Percentiles rank a stretch among this genome's conserved stretches.
These are phyloP conservation scores for Epinephelus malabaricus DNA, from an alignment of 2,797 vertebrate genomes.

Conservation along the genomic window DNA sequence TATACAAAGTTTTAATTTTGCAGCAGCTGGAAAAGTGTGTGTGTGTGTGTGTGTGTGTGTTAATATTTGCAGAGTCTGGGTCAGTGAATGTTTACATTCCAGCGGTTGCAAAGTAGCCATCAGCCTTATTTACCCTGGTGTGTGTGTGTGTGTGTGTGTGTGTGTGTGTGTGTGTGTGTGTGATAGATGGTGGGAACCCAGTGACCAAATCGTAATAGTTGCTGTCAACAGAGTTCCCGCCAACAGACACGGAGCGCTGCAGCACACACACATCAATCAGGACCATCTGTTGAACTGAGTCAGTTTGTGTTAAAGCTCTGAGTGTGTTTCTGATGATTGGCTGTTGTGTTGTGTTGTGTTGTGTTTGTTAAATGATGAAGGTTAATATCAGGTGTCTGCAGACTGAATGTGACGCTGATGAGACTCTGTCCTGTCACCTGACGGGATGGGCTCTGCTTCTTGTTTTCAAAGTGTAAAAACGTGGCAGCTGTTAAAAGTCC, in stretches of 20 bases:
- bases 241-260: neutral
- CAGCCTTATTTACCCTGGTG: slow-evolving; percentile 29
- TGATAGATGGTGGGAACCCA: slow-evolving; percentile 6
- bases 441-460: too few relatives aligned
- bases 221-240: slow-evolving; percentile 27
- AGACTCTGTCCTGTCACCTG: too few relatives aligned
- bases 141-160: neutral
- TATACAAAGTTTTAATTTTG: neutral
- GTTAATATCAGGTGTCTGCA: too few relatives aligned
- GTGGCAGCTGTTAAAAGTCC: too few relatives aligned
- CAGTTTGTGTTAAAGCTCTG: too few relatives aligned
- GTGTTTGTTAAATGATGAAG: too few relatives aligned
- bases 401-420: too few relatives aligned
- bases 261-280: neutral
- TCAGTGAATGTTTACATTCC: slow-evolving; percentile 50
- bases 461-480: too few relatives aligned
- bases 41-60: neutral
- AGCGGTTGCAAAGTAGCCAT: slow-evolving; percentile 31
- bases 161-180: slow-evolving; percentile 5
- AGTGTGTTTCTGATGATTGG: too few relatives aligned
- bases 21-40: neutral
- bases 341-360: too few relatives aligned
- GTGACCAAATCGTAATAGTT: slow-evolving; percentile 29
- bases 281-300: too few relatives aligned
- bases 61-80: slow-evolving; percentile 45